Percentiles rank a stretch among this genome's conserved stretches.
Evolutionary conservation across 1,140 invertebrate genomes (phyloP).

Genomic region (Zaprionus africanus): DNA sequence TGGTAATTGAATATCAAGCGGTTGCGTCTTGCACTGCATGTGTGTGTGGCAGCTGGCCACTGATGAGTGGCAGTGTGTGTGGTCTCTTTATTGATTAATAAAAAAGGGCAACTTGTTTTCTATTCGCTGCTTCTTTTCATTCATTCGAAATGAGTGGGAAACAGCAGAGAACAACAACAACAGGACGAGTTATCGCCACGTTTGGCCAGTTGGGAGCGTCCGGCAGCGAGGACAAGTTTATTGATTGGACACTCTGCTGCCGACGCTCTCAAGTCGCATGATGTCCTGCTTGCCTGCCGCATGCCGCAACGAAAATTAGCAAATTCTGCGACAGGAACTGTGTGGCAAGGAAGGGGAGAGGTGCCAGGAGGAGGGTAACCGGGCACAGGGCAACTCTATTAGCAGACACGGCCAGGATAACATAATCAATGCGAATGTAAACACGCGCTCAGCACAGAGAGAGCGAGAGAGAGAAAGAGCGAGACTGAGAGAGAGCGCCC

Average conservation of each 20-base stretch:
- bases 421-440: constrained; percentile 83
- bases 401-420: constrained; percentile 66
- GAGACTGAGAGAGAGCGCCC: constrained; percentile 3
- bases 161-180: not conserved
- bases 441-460: constrained; percentile 55
- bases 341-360: not conserved
- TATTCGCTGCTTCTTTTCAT: not conserved
- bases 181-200: not conserved
- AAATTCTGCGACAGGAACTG: constrained; percentile 18
- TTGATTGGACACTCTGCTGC: constrained; percentile 58
- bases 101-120: constrained; percentile 30
- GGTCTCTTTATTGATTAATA: constrained; percentile 77
- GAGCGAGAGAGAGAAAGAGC: constrained; percentile 25
- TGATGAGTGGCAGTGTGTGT: constrained; percentile 12
- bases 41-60: constrained; percentile 10
- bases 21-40: constrained; percentile 33
- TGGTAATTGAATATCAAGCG: constrained; percentile 2
- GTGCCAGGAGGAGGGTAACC: not conserved
- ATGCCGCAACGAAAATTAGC: constrained; percentile 42
- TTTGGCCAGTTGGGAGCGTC: constrained; percentile 21
- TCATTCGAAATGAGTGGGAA: constrained; percentile 10
- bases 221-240: constrained; percentile 40
- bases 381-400: constrained; percentile 67
- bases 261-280: constrained; percentile 31
- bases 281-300: constrained; percentile 53